A percentile compares a stretch with the other conserved stretches of the same genome.
These are phyloP conservation scores for Liposcelis brunnea DNA, from an alignment of 2,888 invertebrate genomes.

Conservation along the genomic window DNA sequence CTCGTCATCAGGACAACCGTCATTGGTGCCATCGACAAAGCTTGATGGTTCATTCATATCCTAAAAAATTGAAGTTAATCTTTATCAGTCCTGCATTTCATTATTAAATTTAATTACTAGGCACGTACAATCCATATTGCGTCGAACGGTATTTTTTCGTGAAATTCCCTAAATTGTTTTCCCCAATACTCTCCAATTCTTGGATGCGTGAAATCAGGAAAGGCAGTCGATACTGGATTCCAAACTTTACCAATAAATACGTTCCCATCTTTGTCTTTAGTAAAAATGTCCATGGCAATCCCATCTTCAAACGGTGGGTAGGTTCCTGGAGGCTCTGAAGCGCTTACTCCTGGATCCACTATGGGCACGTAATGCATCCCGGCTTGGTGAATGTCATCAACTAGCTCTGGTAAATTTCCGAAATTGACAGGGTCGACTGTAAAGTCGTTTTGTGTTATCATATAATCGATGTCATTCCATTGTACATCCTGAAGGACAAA, in stretches of 20 bases:
- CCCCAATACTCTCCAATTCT: constrained; percentile 49
- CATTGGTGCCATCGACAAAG: constrained; percentile 45
- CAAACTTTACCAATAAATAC: constrained; percentile 62
- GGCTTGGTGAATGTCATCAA: constrained; percentile 42
- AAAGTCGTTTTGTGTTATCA: constrained; percentile 62
- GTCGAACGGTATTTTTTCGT: constrained; percentile 45
- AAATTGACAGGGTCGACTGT: constrained; percentile 46
- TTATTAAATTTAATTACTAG: background rate
- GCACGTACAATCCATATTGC: constrained; percentile 64
- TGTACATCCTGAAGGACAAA: constrained; percentile 43
- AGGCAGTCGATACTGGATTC: constrained; percentile 49
- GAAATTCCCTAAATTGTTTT: constrained; percentile 46
- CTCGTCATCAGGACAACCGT: constrained; percentile 29
- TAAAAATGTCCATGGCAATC: constrained; percentile 48
- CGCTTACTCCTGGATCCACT: constrained; percentile 61
- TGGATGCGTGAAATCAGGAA: constrained; percentile 66
- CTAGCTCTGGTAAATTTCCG: constrained; percentile 46
- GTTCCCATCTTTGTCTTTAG: constrained; percentile 50
- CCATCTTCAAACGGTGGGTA: constrained; percentile 66
- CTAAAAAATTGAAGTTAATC: constrained; percentile 22
- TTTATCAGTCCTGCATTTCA: background rate
- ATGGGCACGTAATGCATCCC: constrained; percentile 64
- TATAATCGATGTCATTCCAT: constrained; percentile 77
- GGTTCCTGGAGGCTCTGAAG: constrained; percentile 41
- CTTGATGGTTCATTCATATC: constrained; percentile 81